Evolutionary conservation across 2,797 vertebrate genomes (phyloP), one percentile per base, ranked within the genome.

Genomic region (Dendrocincla tyrannina): DNA sequence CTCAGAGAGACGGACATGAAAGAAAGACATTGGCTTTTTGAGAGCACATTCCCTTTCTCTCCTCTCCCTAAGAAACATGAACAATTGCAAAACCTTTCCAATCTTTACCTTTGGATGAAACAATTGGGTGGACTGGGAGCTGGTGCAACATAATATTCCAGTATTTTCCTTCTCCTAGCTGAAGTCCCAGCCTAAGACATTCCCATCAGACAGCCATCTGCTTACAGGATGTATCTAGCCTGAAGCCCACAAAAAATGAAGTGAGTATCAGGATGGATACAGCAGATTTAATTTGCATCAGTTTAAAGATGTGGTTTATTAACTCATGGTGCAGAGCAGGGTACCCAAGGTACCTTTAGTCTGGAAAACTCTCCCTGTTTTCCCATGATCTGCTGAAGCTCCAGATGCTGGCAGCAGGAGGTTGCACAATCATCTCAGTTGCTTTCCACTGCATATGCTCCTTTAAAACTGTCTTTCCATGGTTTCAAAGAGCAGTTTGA

Each of bases 261-360:
- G 1, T 33, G 37, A 78, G 70, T 46, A 66, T 59, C 23, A 17
- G 10, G 27, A 83, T 5, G 47, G 67, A 82, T 24, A 82, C 4
- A 82, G 50, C 33, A 47, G 46, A 73, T 62, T 62, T 39, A 12
- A 66, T 46, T 39, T 81, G 67, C 19, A 84, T 58, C 58, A 39
- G 9, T 86, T 84, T 42, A 39, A 75, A 81, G 19, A 53, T 23
- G 24, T 14, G 20, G 23, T 50, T 93, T 90, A 58, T 53, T 58
- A 75, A 55, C 35, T 79, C 47, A 8, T 0, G 4, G 44, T 11
- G 41, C 58, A 90, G 58, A 81, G 50, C 50, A 50, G 0, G 0
- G 28, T 13, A 44, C 10, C 18, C 22, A 44, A 62, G 70, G 18
- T 69, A 75, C 50, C 32, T 53, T 63, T 6, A 11, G 39, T 17